These are phyloP conservation scores for Rhagoletis zephyria DNA, from an alignment of 1,140 invertebrate species.

Conservation along the genomic window DNA sequence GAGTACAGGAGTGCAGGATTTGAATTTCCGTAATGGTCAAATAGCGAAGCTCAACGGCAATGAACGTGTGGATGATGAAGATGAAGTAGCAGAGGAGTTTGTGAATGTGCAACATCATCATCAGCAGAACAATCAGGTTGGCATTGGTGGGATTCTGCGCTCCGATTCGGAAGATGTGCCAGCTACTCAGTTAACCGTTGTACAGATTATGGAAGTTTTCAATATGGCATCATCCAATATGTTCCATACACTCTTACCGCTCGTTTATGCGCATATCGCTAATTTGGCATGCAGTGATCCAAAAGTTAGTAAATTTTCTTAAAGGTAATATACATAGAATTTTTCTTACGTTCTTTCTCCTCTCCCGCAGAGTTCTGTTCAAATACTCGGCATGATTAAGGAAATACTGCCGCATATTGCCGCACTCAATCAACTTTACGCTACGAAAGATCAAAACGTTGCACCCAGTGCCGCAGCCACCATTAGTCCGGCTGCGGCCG, in stretches of 20 bases:
- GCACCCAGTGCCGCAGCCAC: constrained; percentile 42
- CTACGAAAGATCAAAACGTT: constrained; percentile 70
- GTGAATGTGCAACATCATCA: constrained; percentile 52
- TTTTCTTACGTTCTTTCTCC: constrained; percentile 4
- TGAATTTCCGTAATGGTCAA: constrained; percentile 66
- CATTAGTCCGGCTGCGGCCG: constrained; percentile 54
- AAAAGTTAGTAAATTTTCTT: constrained; percentile 76
- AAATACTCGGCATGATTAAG: constrained; percentile 91
- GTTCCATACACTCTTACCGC: constrained; percentile 83
- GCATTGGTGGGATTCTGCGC: constrained; percentile 55
- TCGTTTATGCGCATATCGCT: constrained; percentile 86
- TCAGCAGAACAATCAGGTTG: constrained; percentile 54
- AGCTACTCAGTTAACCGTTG: constrained; percentile 57
- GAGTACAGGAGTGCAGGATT: constrained; percentile 61
- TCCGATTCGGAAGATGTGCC: constrained; percentile 67
- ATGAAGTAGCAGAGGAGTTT: constrained; percentile 64
- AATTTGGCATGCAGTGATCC: constrained; percentile 87
- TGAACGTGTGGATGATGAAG: constrained; percentile 67
- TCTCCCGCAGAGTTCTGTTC: constrained; percentile 84
- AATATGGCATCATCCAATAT: constrained; percentile 74
- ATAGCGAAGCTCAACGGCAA: constrained; percentile 71
- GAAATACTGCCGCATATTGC: constrained; percentile 92
- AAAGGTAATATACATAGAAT: constrained; percentile 10
- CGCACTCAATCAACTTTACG: constrained; percentile 83
- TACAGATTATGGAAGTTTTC: constrained; percentile 69